These are phyloP conservation scores for Serrognathus titanus DNA, from an alignment of 2,888 invertebrate genomes.

Conservation along the genomic window DNA sequence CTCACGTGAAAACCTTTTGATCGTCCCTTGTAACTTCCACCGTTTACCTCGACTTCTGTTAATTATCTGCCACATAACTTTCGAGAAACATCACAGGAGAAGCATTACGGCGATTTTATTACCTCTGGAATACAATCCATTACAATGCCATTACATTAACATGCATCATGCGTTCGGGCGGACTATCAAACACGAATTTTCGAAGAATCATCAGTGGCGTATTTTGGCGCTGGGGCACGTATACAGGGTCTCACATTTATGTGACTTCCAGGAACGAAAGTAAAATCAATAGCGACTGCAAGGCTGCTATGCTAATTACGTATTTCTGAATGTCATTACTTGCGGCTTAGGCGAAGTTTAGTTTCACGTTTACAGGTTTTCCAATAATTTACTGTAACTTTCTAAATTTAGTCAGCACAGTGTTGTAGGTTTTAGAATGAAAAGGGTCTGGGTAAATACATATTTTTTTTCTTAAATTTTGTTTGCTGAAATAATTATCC, in stretches of 20 bases:
- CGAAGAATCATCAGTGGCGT: constrained; percentile 1
- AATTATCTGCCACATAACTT: constrained; percentile 9
- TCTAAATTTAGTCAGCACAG: too few species aligned
- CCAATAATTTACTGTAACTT: too few species aligned
- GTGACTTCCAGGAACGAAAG: constrained; percentile 14
- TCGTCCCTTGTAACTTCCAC: background rate
- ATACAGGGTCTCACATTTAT: background rate
- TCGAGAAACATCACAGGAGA: constrained; percentile 10
- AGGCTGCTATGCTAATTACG: background rate
- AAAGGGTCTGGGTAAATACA: too few species aligned
- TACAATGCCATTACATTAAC: background rate
- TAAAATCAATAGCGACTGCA: constrained; percentile 10
- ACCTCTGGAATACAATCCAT: background rate
- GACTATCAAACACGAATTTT: background rate
- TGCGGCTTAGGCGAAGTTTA: background rate
- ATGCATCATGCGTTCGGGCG: background rate
- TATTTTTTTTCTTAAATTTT: too few species aligned
- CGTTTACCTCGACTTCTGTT: constrained; percentile 2
- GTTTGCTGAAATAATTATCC: too few species aligned
- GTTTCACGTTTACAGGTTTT: background rate
- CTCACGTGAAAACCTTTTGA: background rate
- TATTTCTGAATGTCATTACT: constrained; percentile 2
- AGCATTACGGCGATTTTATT: constrained; percentile 10
- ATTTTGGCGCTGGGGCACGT: constrained; percentile 2
- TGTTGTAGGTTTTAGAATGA: too few species aligned